Evolutionary conservation across 1,140 invertebrate species (phyloP), one percentile per base, ranked within the genome.

Genomic region (Diorhabda elongata): DNA sequence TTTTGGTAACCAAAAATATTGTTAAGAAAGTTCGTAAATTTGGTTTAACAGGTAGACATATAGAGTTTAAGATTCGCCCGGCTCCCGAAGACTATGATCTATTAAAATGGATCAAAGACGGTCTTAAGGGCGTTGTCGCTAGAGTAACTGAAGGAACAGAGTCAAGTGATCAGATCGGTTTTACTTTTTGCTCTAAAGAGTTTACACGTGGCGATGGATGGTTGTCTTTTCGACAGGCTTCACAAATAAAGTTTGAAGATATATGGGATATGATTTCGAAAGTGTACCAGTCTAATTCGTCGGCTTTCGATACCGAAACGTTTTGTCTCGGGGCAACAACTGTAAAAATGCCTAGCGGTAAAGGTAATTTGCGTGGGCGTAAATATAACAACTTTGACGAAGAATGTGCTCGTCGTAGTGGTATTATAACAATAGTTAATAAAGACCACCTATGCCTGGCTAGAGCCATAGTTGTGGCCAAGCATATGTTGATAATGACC

Each of bases 381-480:
- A 58, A 58, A 58, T 69, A 64, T 52, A 65, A 65, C 41, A 61
- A 63, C 5, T 69, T 61, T 63, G 44, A 69, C 6, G 58, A 69
- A 42, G 63, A 66, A 41, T 66, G 68, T 44, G n/a, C 8, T 41
- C 47, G 26, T 56, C 26, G 63, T 42, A 59, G 58, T 44, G 63
- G 63, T 7, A 66, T 66, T 44, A 45, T 69, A 44, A 4, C 8
- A 9, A 61, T 69, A 45, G 56, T 56, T 7, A 69, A 66, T 60
- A 66, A 44, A 26, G 68, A 61, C 41, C 64, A 69, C 52, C 57
- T 69, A 47, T 69, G 68, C 44, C 42, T 69, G 47, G 41, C 64
- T 44, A 7, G 57, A 56, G 68, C 68, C 26, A 6, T 69, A 26
- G 68, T 60, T 11, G 64, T 60, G 3, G 68, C 63, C 6, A 69